phyloP scores from a whole-genome alignment of 2,888 invertebrate genomes.

The Tipula confusa region DNA sequence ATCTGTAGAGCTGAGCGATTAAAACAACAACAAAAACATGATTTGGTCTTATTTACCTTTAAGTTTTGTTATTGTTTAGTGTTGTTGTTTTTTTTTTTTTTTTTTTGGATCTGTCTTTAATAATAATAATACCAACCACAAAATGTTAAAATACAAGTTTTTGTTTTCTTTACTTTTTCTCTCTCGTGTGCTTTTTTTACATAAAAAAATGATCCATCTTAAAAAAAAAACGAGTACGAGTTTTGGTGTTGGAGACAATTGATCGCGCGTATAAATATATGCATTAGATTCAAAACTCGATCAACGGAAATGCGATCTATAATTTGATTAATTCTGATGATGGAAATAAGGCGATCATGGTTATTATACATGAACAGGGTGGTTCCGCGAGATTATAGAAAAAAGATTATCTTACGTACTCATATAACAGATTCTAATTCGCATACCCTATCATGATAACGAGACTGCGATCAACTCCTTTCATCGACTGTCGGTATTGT shows the following conservation, averaged over 20 bases:
- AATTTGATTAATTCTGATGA: neutral
- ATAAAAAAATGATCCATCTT: neutral
- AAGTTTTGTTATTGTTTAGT: too few relatives aligned
- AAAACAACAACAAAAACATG: neutral
- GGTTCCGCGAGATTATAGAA: too few relatives aligned
- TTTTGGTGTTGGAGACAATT: neutral
- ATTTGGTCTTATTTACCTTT: neutral
- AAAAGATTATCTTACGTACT: too few relatives aligned
- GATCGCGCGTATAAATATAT: neutral
- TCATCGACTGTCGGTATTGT: too few relatives aligned
- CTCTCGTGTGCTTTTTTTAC: too few relatives aligned
- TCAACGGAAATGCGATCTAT: neutral
- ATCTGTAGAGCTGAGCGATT: neutral
- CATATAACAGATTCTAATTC: too few relatives aligned
- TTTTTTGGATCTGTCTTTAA: neutral
- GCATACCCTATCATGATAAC: too few relatives aligned
- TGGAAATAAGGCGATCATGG: neutral
- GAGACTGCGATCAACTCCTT: too few relatives aligned
- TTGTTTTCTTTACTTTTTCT: too few relatives aligned
- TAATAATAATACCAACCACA: neutral
- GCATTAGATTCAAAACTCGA: neutral
- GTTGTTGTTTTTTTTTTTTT: too few relatives aligned
- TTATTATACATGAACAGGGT: neutral
- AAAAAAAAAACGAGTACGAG: neutral
- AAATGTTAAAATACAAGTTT: neutral